Conservation (phyloP, 1,140 invertebrate genomes). For the Drosophila tropicalis region DNA sequence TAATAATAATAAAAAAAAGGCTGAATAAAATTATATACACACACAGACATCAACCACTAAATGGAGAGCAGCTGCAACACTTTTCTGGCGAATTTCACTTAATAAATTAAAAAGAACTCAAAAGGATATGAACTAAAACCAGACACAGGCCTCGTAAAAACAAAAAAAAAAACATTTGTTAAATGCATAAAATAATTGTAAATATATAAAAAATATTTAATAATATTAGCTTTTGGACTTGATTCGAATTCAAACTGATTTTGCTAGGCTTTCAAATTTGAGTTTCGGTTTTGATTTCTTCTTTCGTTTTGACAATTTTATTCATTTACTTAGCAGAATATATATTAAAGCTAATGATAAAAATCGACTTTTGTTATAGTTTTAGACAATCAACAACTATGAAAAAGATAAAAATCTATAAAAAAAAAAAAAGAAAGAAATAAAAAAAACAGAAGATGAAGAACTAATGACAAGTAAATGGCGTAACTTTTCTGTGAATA, state of each 20-base stretch:
- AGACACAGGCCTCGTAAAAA: neutral
- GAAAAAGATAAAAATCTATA: constrained; percentile 27
- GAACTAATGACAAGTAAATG: constrained; percentile 78
- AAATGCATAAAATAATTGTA: neutral
- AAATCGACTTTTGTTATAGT: constrained; percentile 68
- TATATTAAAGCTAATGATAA: constrained; percentile 61
- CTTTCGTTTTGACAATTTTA: neutral
- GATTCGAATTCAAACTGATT: constrained; percentile 4
- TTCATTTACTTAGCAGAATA: constrained; percentile 19
- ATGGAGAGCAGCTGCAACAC: constrained; percentile 13
- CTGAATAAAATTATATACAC: constrained; percentile 61
- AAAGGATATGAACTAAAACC: constrained; percentile 13
- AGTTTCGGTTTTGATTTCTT: constrained; percentile 31
- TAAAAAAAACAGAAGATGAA: constrained; percentile 44
- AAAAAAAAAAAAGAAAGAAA: constrained; percentile 48
- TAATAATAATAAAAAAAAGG: constrained; percentile 65
- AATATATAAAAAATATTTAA: constrained; percentile 24
- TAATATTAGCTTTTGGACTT: constrained; percentile 13
- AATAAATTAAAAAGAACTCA: constrained; percentile 2
- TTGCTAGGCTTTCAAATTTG: constrained; percentile 2
- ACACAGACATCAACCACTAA: constrained; percentile 19
- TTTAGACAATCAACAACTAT: constrained; percentile 77
- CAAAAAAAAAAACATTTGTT: constrained; percentile 1
- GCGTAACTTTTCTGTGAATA: constrained; percentile 81
- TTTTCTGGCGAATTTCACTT: constrained; percentile 15